Evolutionary conservation across 2,888 invertebrate species (phyloP).

Genomic region (Apodemia duryi): DNA sequence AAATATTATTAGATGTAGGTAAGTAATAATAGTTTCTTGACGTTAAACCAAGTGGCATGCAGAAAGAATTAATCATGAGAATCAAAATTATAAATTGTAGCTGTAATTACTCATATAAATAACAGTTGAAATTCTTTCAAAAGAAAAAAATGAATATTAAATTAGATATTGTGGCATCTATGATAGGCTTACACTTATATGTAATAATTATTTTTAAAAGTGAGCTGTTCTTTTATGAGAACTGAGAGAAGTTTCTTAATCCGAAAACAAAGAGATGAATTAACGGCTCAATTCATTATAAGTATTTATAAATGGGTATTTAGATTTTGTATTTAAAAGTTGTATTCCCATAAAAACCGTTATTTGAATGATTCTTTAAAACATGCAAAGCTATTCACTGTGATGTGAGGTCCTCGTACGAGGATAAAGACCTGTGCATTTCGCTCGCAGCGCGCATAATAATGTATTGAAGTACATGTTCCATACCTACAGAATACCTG

Average conservation of each 20-base stretch:
- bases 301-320: neutral
- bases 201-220: too few species aligned
- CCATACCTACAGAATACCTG: constrained; percentile 8
- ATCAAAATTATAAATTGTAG: too few species aligned
- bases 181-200: too few species aligned
- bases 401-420: constrained; percentile 14
- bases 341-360: neutral
- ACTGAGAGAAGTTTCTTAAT: neutral
- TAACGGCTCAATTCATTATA: neutral
- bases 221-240: neutral
- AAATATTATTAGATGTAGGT: too few species aligned
- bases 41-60: too few species aligned
- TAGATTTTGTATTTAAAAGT: neutral
- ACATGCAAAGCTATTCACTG: constrained; percentile 11
- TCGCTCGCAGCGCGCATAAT: constrained; percentile 14
- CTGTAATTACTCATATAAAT: too few species aligned
- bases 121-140: too few species aligned
- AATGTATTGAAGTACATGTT: constrained; percentile 12
- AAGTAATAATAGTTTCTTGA: too few species aligned
- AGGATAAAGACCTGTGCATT: constrained; percentile 14
- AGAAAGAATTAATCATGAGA: too few species aligned
- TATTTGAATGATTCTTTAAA: constrained; percentile 6
- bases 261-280: too few species aligned
- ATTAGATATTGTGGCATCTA: too few species aligned
- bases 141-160: too few species aligned